Conservation (phyloP, 2,113 vertebrate species). For the Poecile atricapillus region DNA sequence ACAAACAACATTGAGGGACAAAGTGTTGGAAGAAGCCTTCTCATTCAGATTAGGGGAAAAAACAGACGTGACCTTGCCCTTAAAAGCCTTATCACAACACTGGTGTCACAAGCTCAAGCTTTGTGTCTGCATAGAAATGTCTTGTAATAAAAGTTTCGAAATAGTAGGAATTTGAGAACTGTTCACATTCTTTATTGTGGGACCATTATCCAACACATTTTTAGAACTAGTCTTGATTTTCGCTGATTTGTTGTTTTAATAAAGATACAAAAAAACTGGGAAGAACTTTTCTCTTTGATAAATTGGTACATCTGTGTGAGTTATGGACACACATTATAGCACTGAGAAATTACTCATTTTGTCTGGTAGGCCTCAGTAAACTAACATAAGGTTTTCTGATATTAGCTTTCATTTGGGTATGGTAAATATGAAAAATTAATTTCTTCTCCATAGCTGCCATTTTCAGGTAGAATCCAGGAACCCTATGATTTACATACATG, state of each 20-base stretch:
- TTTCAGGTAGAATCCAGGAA: background rate
- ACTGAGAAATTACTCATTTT: background rate
- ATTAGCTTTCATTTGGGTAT: background rate
- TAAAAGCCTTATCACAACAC: background rate
- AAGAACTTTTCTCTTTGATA: background rate
- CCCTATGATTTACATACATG: background rate
- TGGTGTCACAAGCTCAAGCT: background rate
- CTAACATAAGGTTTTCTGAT: background rate
- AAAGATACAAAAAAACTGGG: background rate
- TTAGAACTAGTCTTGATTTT: background rate
- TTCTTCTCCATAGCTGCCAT: background rate
- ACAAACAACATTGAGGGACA: background rate
- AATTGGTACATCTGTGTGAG: background rate
- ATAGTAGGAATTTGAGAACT: background rate
- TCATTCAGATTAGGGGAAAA: background rate
- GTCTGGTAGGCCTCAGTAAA: background rate
- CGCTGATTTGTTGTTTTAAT: background rate
- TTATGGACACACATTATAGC: background rate
- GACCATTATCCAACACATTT: background rate
- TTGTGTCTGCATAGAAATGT: background rate
- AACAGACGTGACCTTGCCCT: background rate
- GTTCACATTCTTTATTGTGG: background rate
- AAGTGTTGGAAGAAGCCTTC: background rate
- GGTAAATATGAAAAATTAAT: background rate
- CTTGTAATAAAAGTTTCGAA: background rate